These are phyloP conservation scores for Cyrtodaria siliqua DNA, from an alignment of 2,888 invertebrate species.

Conservation along the genomic window DNA sequence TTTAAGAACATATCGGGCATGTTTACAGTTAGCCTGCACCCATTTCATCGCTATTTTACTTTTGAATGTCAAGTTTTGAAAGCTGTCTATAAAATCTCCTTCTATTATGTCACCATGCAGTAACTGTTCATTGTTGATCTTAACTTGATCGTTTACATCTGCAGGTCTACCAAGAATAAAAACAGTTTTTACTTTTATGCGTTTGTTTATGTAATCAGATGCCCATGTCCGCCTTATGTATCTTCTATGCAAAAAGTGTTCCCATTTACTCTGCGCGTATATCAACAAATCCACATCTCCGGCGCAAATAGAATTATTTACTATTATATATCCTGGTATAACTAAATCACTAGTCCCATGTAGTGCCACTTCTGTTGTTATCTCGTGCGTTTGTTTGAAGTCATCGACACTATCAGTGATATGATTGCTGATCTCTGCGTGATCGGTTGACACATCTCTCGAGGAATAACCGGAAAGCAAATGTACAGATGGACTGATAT, in stretches of 20 bases:
- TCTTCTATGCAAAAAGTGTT: slow-evolving; percentile 55
- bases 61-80: slow-evolving; percentile 67
- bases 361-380: too few species aligned
- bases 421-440: too few species aligned
- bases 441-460: too few species aligned
- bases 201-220: slow-evolving; percentile 35
- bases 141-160: slow-evolving; percentile 54
- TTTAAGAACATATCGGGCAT: slow-evolving; percentile 67
- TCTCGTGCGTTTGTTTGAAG: too few species aligned
- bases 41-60: slow-evolving; percentile 64
- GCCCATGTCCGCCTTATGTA: slow-evolving; percentile 70
- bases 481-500: too few species aligned
- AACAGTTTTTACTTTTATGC: slow-evolving; percentile 49
- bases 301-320: slow-evolving; percentile 11
- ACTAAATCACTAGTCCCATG: too few species aligned
- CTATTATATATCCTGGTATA: too few species aligned
- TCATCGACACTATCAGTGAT: too few species aligned
- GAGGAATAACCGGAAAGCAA: too few species aligned
- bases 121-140: slow-evolving; percentile 67
- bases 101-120: slow-evolving; percentile 67
- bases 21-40: slow-evolving; percentile 59
- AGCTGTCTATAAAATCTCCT: slow-evolving; percentile 64
- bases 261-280: slow-evolving; percentile 69
- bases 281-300: slow-evolving; percentile 58
- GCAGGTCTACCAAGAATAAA: slow-evolving; percentile 67